These are phyloP conservation scores for Dromius quadrimaculatus DNA, from an alignment of 2,888 invertebrate genomes.

Conservation along the genomic window DNA sequence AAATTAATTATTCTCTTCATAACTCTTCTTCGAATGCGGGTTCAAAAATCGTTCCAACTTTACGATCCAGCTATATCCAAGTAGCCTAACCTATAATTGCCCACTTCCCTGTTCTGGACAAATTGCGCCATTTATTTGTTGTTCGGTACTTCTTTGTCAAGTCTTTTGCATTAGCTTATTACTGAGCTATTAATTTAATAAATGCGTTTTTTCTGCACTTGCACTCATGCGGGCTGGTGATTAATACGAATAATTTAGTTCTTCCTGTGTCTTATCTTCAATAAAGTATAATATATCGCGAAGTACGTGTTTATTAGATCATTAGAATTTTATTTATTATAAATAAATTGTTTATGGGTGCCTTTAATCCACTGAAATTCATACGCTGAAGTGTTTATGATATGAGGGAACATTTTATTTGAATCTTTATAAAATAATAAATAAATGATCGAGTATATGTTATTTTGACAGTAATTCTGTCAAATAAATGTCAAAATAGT, in stretches of 20 bases:
- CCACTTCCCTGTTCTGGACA: slow-evolving; percentile 20
- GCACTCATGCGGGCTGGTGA: slow-evolving; percentile 29
- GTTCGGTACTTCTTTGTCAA: slow-evolving; percentile 9
- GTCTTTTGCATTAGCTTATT: background rate
- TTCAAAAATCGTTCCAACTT: background rate
- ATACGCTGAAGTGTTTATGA: background rate
- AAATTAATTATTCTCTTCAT: slow-evolving; percentile 25
- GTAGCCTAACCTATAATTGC: background rate
- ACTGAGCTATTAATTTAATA: slow-evolving; percentile 35
- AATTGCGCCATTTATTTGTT: slow-evolving; percentile 29
- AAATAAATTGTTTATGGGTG: slow-evolving; percentile 5
- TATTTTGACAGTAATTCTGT: too few species aligned
- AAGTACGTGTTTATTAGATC: slow-evolving; percentile 31
- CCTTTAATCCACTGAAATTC: background rate
- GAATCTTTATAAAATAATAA: too few species aligned
- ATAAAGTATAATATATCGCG: background rate
- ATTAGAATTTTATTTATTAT: slow-evolving; percentile 27
- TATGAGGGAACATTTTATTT: too few species aligned
- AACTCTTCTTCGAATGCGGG: slow-evolving; percentile 14
- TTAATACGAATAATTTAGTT: slow-evolving; percentile 40
- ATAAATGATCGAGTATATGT: too few species aligned
- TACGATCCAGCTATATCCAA: background rate
- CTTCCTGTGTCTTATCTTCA: slow-evolving; percentile 33
- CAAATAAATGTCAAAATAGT: too few species aligned
- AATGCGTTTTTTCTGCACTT: slow-evolving; percentile 36